Base-by-base conservation (phyloP, 1,140 invertebrate genomes). In the Drosophila miranda region DNA sequence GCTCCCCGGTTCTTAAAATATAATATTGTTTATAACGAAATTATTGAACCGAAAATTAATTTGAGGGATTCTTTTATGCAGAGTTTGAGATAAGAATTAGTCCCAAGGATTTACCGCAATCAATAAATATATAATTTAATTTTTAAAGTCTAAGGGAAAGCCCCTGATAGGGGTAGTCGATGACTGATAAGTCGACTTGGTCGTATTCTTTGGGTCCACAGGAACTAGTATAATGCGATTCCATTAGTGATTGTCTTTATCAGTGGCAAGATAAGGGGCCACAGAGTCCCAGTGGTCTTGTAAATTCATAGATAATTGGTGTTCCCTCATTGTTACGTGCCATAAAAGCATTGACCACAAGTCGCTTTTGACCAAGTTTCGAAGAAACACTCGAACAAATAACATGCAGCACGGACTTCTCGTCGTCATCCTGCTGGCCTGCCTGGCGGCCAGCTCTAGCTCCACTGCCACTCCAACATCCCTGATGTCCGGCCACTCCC, bases 381-480 rank as follows among this genome's bases (percentile, higher is more conserved):
- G 21, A 68, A 68, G 44, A 62, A 68, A 56, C 50, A 51, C n/a
- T 26, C 9, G 9, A 68, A 2, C 62, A 19, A 68, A 34, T 62
- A 74, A 74, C 53, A 74, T 74, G 71, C 38, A 54, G 1, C 30
- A 44, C n/a, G 19, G 13, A 30, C 23, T 11, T 13, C 14, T 34
- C 42, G 21, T 42, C n/a, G 46, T 62, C 48, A 14, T 52, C 16
- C 49, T 77, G 16, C 23, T 86, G 30, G 60, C 73, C 51, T 52
- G 56, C 8, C 14, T 81, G 50, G 52, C 50, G 7, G 34, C 48
- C 2, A 49, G 60, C 45, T 44, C 2, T 3, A 5, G 7, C 41
- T 38, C 14, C 6, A 38, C 4, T 5, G 73, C 77, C 0, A 50
- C 21, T 46, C 53, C 81, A n/a, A 46, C 13, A 11, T 3, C 34